Evolutionary conservation across 2,113 vertebrate species (phyloP).

Genomic region (Peucedramus taeniatus): DNA sequence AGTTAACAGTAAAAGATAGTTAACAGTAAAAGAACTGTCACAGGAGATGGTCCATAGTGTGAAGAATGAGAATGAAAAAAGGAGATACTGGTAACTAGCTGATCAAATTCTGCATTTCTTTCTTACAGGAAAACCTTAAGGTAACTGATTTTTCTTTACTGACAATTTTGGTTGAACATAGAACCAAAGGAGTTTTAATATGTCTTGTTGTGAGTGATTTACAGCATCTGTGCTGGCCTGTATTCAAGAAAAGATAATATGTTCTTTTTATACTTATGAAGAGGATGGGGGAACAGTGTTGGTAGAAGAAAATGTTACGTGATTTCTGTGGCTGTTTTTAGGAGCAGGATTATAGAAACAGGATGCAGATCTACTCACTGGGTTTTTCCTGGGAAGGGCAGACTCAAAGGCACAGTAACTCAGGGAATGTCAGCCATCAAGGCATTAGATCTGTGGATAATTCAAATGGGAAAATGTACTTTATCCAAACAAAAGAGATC

Average conservation of each 20-base stretch:
- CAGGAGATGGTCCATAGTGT: neutral
- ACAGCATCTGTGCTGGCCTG: neutral
- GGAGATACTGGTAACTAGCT: neutral
- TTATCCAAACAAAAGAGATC: neutral
- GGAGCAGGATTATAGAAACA: neutral
- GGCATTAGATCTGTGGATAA: neutral
- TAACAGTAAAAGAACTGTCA: neutral
- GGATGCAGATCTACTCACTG: neutral
- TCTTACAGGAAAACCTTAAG: neutral
- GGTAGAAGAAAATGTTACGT: neutral
- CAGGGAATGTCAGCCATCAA: neutral
- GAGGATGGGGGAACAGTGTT: neutral
- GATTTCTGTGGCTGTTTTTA: slow-evolving; percentile 10
- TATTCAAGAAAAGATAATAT: slow-evolving; percentile 6
- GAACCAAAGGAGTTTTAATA: neutral
- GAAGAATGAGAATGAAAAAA: neutral
- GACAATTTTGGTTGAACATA: neutral
- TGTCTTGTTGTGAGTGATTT: neutral
- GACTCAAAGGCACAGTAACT: neutral
- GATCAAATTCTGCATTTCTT: neutral
- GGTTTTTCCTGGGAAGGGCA: neutral
- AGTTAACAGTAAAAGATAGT: too few relatives aligned
- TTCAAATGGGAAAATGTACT: neutral
- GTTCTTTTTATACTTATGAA: slow-evolving; percentile 18
- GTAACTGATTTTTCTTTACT: neutral